Evolutionary conservation across 2,888 invertebrate genomes (phyloP), one percentile per base, ranked within the genome.

Genomic region (Eupithecia dodoneata): DNA sequence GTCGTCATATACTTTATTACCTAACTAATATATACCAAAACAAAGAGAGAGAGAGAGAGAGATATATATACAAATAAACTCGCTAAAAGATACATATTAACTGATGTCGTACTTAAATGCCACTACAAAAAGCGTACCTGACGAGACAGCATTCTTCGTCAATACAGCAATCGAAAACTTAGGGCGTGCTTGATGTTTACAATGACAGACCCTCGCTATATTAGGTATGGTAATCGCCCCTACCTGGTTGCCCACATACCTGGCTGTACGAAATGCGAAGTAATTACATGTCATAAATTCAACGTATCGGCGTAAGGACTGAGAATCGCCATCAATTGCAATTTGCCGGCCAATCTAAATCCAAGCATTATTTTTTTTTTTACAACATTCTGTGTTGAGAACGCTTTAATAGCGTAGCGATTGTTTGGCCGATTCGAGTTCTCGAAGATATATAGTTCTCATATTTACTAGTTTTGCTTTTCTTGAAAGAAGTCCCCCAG

Each of bases 241-340:
- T 30, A 30, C 30, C 30, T 30, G 30, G 30, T 30, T 80, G 80
- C 84, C 84, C 83, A 85, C 84, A 85, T 82, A 81, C 74, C 72
- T 76, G 81, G 78, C 81, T 81, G 80, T 83, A 80, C 85, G 80
- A 84, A 85, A 86, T 85, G 85, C 86, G 83, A 83, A 84, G 86
- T 90, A 91, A 92, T 92, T 91, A 92, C 85, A 83, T 82, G 85
- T 88, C 87, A 88, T 92, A 92, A 92, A 92, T 91, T 84, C 84
- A 81, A 82, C 82, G 83, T 86, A 89, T 90, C 87, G 85, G 84
- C 83, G 78, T 80, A 13, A 67, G 49, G 55, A 74, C 47, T 82
- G 76, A 79, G 83, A 86, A 84, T 85, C 79, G 82, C 81, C 82
- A 85, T 83, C 79, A 78, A 80, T 81, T 84, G 84, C 83, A 85